phyloP scores from a whole-genome alignment of 2,888 invertebrate species.

The Pristionchus exspectatus region DNA sequence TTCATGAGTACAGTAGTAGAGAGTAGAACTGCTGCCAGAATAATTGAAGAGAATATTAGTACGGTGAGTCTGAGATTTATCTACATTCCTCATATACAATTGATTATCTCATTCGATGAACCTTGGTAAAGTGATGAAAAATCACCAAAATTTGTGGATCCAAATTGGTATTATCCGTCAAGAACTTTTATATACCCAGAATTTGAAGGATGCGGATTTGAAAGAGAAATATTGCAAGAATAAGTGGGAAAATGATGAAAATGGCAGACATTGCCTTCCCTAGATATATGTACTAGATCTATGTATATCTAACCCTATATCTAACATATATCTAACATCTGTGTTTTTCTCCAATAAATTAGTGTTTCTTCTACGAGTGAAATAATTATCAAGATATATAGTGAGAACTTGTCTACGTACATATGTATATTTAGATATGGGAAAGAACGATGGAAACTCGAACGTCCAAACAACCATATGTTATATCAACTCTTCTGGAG shows the following conservation, averaged over 20 bases:
- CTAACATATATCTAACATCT: no score
- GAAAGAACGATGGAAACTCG: background rate
- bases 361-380: no score
- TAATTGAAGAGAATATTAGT: constrained; percentile 90
- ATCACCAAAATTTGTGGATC: background rate
- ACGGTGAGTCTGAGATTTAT: constrained; percentile 82
- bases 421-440: background rate
- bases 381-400: background rate
- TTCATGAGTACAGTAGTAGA: constrained; percentile 86
- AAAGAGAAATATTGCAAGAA: no score
- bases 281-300: no score
- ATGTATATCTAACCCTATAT: no score
- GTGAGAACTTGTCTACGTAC: no score
- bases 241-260: no score
- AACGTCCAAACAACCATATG: background rate
- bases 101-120: background rate
- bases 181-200: no score
- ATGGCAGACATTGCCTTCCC: no score
- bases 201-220: no score
- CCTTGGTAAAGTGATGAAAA: background rate
- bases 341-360: no score
- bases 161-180: no score
- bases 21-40: constrained; percentile 89
- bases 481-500: background rate
- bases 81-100: background rate